Percentiles rank a stretch among this genome's conserved stretches.
These are phyloP conservation scores for Neotoxoptera formosana DNA, from an alignment of 1,140 invertebrate genomes.

Conservation along the genomic window DNA sequence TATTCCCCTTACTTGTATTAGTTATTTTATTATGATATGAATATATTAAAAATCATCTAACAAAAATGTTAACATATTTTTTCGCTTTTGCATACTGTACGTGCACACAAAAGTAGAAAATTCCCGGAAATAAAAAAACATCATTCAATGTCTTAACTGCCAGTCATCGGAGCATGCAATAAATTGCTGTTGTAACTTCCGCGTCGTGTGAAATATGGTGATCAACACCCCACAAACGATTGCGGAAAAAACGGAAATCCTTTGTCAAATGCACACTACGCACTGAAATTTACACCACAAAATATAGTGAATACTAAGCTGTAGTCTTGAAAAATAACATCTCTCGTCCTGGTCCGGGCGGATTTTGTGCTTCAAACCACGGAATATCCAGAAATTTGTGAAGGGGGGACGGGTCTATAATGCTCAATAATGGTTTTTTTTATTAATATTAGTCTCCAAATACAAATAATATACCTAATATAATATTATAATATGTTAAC, in stretches of 20 bases:
- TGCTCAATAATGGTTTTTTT: not conserved
- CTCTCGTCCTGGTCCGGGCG: not conserved
- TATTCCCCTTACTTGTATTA: not conserved
- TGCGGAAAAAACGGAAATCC: not conserved
- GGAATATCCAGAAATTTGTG: not conserved
- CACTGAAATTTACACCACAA: not conserved
- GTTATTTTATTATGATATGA: not conserved
- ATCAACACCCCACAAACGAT: slow-evolving; percentile 19
- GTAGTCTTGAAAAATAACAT: not conserved
- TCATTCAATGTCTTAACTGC: slow-evolving; percentile 30
- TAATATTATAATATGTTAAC: too few relatives aligned
- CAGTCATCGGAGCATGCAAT: not conserved
- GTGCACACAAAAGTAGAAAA: not conserved
- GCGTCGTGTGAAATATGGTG: not conserved
- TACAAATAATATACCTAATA: too few relatives aligned
- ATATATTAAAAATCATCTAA: not conserved
- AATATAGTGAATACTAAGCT: not conserved
- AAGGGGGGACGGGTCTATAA: not conserved
- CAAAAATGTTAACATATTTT: not conserved
- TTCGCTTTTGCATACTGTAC: not conserved
- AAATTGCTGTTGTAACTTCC: slow-evolving; percentile 22
- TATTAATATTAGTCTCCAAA: not conserved
- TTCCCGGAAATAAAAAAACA: not conserved
- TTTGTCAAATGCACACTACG: not conserved
- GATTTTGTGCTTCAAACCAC: not conserved